A percentile compares a stretch with the other conserved stretches of the same genome.
These are phyloP conservation scores for Parazoanthus swiftii DNA, from an alignment of 92 coral and sea anemone genomes.

Conservation along the genomic window DNA sequence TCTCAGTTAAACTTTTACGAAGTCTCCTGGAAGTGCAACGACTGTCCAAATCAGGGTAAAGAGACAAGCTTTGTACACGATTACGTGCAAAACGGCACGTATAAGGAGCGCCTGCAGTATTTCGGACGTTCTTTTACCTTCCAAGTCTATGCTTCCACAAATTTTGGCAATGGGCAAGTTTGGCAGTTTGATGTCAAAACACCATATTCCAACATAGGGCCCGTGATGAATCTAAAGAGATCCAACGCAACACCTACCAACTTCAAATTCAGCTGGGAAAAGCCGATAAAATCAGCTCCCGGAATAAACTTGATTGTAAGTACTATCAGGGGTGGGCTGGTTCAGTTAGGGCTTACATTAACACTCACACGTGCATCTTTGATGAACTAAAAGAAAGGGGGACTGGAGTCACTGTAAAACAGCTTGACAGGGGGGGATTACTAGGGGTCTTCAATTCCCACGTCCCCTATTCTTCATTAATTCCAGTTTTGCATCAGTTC, in stretches of 20 bases:
- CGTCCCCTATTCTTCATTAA: too few relatives aligned
- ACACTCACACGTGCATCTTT: too few relatives aligned
- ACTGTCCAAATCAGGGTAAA: constrained; percentile 12
- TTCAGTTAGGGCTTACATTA: too few relatives aligned
- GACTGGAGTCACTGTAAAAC: too few relatives aligned
- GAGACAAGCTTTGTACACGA: background rate
- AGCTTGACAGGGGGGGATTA: too few relatives aligned
- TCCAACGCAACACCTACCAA: constrained; percentile 8
- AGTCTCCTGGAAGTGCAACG: background rate
- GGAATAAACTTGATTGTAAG: constrained; percentile 13
- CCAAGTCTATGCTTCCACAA: background rate
- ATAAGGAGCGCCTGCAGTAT: background rate
- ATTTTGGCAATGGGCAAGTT: constrained; percentile 1
- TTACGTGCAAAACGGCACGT: background rate
- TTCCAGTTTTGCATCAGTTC: too few relatives aligned
- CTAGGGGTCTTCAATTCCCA: too few relatives aligned
- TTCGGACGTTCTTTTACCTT: constrained; percentile 11
- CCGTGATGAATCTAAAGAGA: background rate
- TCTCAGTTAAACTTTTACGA: background rate
- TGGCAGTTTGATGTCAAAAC: constrained; percentile 13
- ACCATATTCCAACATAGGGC: constrained; percentile 3
- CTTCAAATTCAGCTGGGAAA: constrained; percentile 16
- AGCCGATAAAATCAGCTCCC: background rate
- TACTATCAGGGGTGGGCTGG: background rate
- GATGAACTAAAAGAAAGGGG: background rate